Conservation (phyloP, 2,113 vertebrate species). For the Ammodytes dubius region DNA sequence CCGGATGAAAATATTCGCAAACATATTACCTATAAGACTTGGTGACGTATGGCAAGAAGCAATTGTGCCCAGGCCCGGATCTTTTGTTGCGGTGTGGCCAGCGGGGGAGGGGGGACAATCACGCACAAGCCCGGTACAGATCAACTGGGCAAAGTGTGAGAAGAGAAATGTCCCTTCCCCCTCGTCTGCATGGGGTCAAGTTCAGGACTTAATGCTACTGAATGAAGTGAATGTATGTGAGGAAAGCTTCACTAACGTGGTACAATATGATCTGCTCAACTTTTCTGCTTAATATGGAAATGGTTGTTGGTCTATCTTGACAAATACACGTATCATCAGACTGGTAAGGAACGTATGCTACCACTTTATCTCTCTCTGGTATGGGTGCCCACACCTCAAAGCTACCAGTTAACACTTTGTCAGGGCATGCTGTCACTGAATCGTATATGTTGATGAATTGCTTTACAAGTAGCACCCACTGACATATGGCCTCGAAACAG, state of each 20-base stretch:
- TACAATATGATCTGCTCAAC: neutral
- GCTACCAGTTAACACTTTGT: conserved; percentile 19
- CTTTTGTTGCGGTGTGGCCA: too few species aligned
- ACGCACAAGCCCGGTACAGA: too few species aligned
- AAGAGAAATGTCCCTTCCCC: conserved; percentile 2
- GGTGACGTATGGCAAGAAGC: too few species aligned
- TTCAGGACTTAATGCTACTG: conserved; percentile 18
- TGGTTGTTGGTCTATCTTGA: neutral
- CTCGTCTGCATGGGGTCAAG: conserved; percentile 19
- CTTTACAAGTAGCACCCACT: neutral
- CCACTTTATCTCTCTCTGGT: neutral
- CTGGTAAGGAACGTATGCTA: neutral
- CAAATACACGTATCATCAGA: neutral
- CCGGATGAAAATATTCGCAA: too few species aligned
- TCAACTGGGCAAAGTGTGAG: neutral
- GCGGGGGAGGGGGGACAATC: too few species aligned
- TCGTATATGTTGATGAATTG: conserved; percentile 22
- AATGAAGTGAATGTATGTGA: neutral
- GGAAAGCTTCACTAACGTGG: neutral
- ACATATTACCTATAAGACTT: too few species aligned
- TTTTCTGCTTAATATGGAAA: neutral
- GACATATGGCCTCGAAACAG: neutral
- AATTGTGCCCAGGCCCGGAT: too few species aligned
- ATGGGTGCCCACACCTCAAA: conserved; percentile 1
- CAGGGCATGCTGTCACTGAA: conserved; percentile 26